These are phyloP conservation scores for Hololepta plana DNA, from an alignment of 2,888 invertebrate genomes.

Conservation along the genomic window DNA sequence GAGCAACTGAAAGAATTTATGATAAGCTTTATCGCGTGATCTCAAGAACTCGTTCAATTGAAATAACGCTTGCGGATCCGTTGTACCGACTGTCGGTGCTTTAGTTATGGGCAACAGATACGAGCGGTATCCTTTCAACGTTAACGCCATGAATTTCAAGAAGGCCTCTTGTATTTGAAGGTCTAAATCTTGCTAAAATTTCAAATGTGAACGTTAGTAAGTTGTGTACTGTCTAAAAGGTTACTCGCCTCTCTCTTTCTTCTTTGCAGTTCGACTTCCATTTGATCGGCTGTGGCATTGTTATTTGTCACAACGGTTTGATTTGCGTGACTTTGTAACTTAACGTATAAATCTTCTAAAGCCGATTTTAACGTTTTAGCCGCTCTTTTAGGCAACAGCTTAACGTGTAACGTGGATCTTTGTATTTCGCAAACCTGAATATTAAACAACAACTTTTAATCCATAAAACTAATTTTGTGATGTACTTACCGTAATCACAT, in stretches of 20 bases:
- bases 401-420: conserved; percentile 50
- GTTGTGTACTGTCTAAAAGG: conserved; percentile 1
- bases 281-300: conserved; percentile 18
- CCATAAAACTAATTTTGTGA: conserved; percentile 3
- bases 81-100: conserved; percentile 84
- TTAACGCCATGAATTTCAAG: conserved; percentile 83
- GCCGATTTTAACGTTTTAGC: conserved; percentile 63
- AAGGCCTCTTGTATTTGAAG: conserved; percentile 95
- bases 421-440: conserved; percentile 71
- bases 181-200: conserved; percentile 60
- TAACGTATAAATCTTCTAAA: conserved; percentile 55
- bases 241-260: conserved; percentile 54
- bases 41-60: conserved; percentile 75
- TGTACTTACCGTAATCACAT: conserved; percentile 67
- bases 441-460: conserved; percentile 5
- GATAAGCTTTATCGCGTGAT: conserved; percentile 75
- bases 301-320: conserved; percentile 8
- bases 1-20: conserved; percentile 74
- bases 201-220: conserved; percentile 1
- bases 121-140: conserved; percentile 76
- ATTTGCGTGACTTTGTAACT: conserved; percentile 32
- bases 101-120: conserved; percentile 84
- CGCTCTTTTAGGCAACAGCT: conserved; percentile 74
- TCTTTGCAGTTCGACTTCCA: conserved; percentile 68
- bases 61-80: conserved; percentile 88